Base-by-base conservation (phyloP, 2,113 vertebrate genomes). In the Silurus glanis region DNA sequence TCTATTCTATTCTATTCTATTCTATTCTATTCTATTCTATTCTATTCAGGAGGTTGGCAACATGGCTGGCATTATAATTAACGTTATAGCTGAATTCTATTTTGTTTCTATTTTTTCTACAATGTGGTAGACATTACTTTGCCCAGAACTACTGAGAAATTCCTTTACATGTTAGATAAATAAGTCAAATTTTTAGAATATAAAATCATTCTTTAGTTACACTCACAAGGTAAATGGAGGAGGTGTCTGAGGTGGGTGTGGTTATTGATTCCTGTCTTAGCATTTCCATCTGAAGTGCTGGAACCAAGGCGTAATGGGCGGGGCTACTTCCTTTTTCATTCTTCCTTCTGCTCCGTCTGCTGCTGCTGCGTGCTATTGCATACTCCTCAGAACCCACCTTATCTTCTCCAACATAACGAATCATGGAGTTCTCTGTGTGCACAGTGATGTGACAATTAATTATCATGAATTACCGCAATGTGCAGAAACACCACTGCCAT, bases 231-330 rank as follows among this genome's bases (percentile, higher is more conserved):
- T 99, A 99, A 12, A 98, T 92, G 51, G 98, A 96, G 47, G 96
- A 91, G 5, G 95, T 95, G 92, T 99, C 98, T 12, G 97, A 96
- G 91, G 96, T 96, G 93, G 97, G 97, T 1, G 97, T 97, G 90
- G 96, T 96, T 94, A 97, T 92, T 80, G 97, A 96, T 16, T 97
- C 96, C 91, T 97, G 96, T 83, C 95, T 94, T 90, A 96, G 14
- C n/a, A 97, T 96, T 72, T 99, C 97, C 96, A 99, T 97, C 93
- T 98, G 97, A 85, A 97, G 95, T 92, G 97, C 95, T 59, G 98
- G 97, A 81, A 97, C 94, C 21, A 98, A 92, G 0, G 97, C 96
- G 89, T 98, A 99, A 90, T 98, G 97, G 91, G 96, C 96, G 64
- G 98, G 97, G 93, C 98, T 99, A 89, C 92, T 94, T 55, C 95